Base-by-base conservation (phyloP, 2,113 vertebrate species). In the Paracanthobrama guichenoti region DNA sequence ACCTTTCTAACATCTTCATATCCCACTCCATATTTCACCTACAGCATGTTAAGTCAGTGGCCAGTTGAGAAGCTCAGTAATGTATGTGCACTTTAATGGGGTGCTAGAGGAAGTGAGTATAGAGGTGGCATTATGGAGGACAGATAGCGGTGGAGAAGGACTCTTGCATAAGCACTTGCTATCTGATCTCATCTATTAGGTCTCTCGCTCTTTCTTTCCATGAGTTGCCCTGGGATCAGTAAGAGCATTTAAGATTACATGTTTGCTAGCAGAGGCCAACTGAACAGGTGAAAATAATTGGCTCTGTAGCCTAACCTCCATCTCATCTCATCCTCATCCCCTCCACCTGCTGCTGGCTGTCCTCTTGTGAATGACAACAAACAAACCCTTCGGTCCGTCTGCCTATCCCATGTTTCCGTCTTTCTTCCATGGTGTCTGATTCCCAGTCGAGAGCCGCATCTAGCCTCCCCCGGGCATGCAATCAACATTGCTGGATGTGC, bases 211-310 rank as follows among this genome's bases (percentile, higher is more conserved):
- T 79, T 64, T 57, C 75, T 55, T 24, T 46, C 90, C 87, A 75
- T 44, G 86, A 87, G 77, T 90, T 85, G 91, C 87, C 88, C 91
- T 46, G 89, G 89, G 91, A 93, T 93, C 91, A 91, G 89, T 67
- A 85, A 87, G 88, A 91, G 84, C 90, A 55, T 93, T 91, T 92
- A 92, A 89, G 90, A 93, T 91, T 91, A 91, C 91, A 90, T 89
- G 91, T 90, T 89, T 90, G 88, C 89, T 89, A 88, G 88, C 88
- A 88, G 92, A 89, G 89, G 91, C 82, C 64, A 39, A 89, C 87
- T 79, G 77, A 89, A 91, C 88, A 90, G 92, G 91, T 91, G 90
- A 89, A 93, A 92, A 93, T 95, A 94, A 94, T 94, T 93, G 93
- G 91, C 92, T 92, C 90, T 76, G 87, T 88, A 88, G 90, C 88